Percentiles rank a stretch among this genome's conserved stretches.
Evolutionary conservation across 1,140 invertebrate species (phyloP).

Genomic region (Venturia canescens): DNA sequence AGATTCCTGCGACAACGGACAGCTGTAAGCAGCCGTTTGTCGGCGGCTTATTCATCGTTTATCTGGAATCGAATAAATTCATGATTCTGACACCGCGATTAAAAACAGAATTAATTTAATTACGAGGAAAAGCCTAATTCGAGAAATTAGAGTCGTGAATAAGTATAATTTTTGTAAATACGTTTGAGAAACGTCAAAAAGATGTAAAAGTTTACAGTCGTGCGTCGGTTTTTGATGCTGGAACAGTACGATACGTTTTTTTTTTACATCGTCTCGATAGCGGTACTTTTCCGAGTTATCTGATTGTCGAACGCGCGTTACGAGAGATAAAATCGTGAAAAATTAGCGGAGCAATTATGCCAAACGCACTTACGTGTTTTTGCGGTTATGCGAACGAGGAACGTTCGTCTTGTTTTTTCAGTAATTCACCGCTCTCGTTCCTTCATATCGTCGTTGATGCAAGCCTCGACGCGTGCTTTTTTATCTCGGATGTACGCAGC

Average conservation of each 20-base stretch:
- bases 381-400: neutral
- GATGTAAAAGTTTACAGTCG: neutral
- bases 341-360: conserved; percentile 36
- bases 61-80: neutral
- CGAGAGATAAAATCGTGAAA: conserved; percentile 15
- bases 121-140: neutral
- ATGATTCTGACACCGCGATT: neutral
- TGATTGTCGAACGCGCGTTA: conserved; percentile 8
- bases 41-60: conserved; percentile 9
- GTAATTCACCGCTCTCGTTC: too few relatives aligned
- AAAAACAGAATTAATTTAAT: neutral
- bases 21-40: conserved; percentile 40
- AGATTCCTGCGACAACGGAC: conserved; percentile 65
- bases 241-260: too few relatives aligned
- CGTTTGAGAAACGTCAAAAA: neutral
- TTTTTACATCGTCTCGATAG: conserved; percentile 3
- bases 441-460: too few relatives aligned
- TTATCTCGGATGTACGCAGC: neutral
- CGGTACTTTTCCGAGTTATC: neutral
- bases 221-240: neutral
- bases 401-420: neutral
- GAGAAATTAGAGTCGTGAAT: neutral
- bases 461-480: too few relatives aligned
- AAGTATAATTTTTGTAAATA: neutral
- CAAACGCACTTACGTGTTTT: conserved; percentile 8